Evolutionary conservation across 2,797 vertebrate species (phyloP), one percentile per base, ranked within the genome.

Genomic region (Margarornis squamiger): DNA sequence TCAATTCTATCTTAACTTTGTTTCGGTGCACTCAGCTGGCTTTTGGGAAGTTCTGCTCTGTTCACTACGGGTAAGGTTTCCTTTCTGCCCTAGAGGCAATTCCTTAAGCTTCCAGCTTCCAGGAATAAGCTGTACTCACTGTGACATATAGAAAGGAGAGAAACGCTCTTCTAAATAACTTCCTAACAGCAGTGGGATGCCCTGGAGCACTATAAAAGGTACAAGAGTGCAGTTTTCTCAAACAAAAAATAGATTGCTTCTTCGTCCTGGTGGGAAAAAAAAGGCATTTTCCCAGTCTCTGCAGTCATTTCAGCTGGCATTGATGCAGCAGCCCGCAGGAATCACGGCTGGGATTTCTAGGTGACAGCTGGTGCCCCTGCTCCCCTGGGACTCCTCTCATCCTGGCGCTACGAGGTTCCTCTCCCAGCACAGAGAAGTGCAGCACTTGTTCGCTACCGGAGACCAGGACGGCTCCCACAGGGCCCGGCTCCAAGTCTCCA

Each of bases 81-180:
- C 86, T 71, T 90, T 94, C 74, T 97, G 96, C 96, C 96, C 96
- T 90, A 77, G 18, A 83, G 91, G 93, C 91, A 91, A 78, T n/a
- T 85, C 54, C 80, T 88, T 41, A 72, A 81, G 62, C 57, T 71
- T 66, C 48, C 86, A 77, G 5, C n/a, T 85, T 79, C 71, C 92
- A 67, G 92, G 52, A 94, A 88, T 95, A 96, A 3, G 59, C 66
- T 66, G 92, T 68, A 92, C 80, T 55, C 57, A 30, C 85, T 88
- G 95, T 58, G 90, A 97, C 94, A 97, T 62, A 93, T 4, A 65
- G 92, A 87, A 82, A 94, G 65, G 92, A 94, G 91, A 96, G 89
- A 81, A 88, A 95, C 48, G 39, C 86, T 93, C 90, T 86, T 81
- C 79, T 29, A 17, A 89, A 39, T 32, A 32, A 73, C 89, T 93